Evolutionary conservation across 2,888 invertebrate genomes (phyloP).

Genomic region (Rhagonycha lutea): DNA sequence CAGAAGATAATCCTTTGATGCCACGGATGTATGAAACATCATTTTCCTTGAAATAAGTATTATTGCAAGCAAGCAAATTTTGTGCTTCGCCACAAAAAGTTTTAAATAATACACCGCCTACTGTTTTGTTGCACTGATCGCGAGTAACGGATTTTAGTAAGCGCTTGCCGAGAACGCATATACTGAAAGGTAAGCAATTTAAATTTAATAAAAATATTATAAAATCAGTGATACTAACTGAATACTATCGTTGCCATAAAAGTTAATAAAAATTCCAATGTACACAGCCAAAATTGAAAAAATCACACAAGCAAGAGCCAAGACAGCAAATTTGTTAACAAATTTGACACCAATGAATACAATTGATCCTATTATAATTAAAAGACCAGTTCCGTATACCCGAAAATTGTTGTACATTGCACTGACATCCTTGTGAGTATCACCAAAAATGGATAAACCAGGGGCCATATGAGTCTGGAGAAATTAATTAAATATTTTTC

Average conservation of each 20-base stretch:
- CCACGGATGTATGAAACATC: constrained; percentile 75
- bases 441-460: constrained; percentile 86
- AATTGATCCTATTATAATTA: constrained; percentile 83
- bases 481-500: constrained; percentile 3
- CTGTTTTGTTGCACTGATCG: constrained; percentile 78
- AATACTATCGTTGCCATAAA: constrained; percentile 85
- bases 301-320: constrained; percentile 95
- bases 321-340: constrained; percentile 97
- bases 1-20: constrained; percentile 89
- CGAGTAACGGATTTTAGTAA: constrained; percentile 78
- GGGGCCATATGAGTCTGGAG: constrained; percentile 92
- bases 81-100: constrained; percentile 72
- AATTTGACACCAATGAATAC: constrained; percentile 98
- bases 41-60: constrained; percentile 56
- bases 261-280: constrained; percentile 91
- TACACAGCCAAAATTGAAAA: constrained; percentile 95
- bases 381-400: constrained; percentile 89
- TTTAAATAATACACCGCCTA: constrained; percentile 68
- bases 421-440: constrained; percentile 80
- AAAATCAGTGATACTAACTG: constrained; percentile 66
- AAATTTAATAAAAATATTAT: constrained; percentile 1
- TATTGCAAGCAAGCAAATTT: constrained; percentile 79
- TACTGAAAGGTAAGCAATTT: constrained; percentile 61
- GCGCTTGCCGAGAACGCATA: constrained; percentile 93
- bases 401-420: constrained; percentile 98